These are phyloP conservation scores for Musca domestica DNA, from an alignment of 1,140 invertebrate species.

Conservation along the genomic window DNA sequence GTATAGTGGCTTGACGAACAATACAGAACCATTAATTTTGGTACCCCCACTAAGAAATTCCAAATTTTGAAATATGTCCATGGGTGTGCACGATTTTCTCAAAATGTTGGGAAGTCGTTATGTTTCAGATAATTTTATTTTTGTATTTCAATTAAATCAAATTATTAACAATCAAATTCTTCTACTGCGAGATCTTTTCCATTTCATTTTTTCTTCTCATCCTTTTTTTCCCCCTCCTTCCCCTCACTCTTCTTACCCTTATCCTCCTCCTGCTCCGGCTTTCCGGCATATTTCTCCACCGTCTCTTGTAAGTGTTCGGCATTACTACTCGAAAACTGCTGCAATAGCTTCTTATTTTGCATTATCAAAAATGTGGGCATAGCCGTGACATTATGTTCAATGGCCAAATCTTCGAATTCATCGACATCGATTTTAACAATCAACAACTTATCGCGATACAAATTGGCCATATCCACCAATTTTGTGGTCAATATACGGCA, in stretches of 20 bases:
- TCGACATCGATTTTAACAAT: constrained; percentile 44
- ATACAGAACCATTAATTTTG: too few relatives aligned
- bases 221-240: background rate
- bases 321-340: constrained; percentile 9
- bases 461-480: constrained; percentile 63
- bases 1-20: too few relatives aligned
- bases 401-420: constrained; percentile 56
- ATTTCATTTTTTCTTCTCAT: background rate
- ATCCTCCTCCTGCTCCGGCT: background rate
- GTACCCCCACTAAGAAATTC: too few relatives aligned
- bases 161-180: too few relatives aligned
- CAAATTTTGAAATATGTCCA: too few relatives aligned
- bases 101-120: too few relatives aligned
- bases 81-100: too few relatives aligned
- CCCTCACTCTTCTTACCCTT: background rate
- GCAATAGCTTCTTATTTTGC: constrained; percentile 3
- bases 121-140: too few relatives aligned
- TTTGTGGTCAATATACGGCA: constrained; percentile 88
- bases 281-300: background rate
- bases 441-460: constrained; percentile 41
- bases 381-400: constrained; percentile 26
- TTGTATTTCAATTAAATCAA: too few relatives aligned
- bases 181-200: too few relatives aligned
- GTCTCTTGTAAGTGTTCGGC: background rate
- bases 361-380: constrained; percentile 16